phyloP scores from a whole-genome alignment of 1,140 invertebrate species.

The Reticulitermes speratus region DNA sequence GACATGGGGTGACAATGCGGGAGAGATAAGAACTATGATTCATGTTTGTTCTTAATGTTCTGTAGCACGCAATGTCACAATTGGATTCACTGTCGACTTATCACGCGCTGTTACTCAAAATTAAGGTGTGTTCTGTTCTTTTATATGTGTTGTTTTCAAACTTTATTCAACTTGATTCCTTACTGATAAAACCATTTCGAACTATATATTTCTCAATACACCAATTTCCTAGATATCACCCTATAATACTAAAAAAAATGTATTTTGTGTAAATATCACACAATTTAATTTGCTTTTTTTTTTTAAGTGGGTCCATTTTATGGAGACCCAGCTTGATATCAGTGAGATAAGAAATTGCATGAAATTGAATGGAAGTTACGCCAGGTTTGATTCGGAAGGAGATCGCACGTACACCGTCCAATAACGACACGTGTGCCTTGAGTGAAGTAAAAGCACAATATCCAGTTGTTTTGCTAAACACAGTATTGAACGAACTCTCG shows the following conservation, averaged over 20 bases:
- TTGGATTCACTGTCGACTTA: background rate
- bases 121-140: background rate
- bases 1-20: background rate
- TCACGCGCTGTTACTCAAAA: background rate
- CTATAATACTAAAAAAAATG: background rate
- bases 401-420: no score
- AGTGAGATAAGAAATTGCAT: no score
- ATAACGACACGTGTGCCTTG: no score
- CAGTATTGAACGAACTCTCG: no score
- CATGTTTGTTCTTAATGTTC: background rate
- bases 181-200: background rate
- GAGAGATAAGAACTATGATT: background rate
- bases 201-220: background rate
- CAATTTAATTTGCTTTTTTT: background rate
- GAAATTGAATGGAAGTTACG: no score
- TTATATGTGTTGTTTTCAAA: background rate
- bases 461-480: no score
- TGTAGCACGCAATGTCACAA: background rate
- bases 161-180: background rate
- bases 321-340: no score
- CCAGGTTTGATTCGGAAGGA: no score
- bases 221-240: background rate
- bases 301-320: background rate
- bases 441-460: no score
- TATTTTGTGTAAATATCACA: background rate